These are phyloP conservation scores for Polymixis lichenea DNA, from an alignment of 2,888 invertebrate genomes.

Conservation along the genomic window DNA sequence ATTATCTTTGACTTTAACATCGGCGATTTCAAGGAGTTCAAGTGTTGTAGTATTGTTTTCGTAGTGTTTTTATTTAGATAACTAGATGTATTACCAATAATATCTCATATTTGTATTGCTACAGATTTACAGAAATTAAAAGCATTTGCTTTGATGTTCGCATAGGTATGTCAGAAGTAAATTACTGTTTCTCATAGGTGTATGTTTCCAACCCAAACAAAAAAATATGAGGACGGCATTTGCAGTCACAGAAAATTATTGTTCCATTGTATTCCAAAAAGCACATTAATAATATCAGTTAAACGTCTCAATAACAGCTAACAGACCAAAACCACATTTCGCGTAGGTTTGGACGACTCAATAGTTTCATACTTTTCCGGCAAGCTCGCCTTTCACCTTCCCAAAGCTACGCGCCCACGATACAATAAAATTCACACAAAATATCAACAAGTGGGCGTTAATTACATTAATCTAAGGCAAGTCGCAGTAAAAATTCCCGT, in stretches of 20 bases:
- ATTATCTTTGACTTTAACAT: constrained; percentile 49
- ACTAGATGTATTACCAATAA: not conserved
- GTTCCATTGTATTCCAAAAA: not conserved
- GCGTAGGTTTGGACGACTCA: constrained; percentile 34
- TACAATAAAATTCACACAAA: constrained; percentile 59
- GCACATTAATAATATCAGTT: not conserved
- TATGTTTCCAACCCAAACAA: not conserved
- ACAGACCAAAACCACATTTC: not conserved
- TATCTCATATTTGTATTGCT: not conserved
- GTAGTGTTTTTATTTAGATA: not conserved
- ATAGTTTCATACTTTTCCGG: constrained; percentile 14
- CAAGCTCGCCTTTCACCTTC: constrained; percentile 43
- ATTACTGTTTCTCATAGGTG: not conserved
- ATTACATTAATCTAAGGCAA: constrained; percentile 75
- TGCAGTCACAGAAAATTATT: not conserved
- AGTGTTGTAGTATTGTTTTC: constrained; percentile 6
- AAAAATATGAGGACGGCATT: not conserved
- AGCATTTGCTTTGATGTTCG: not conserved
- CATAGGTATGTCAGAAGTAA: not conserved
- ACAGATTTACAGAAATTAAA: not conserved
- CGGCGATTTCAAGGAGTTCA: constrained; percentile 10
- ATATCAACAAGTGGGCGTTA: constrained; percentile 75
- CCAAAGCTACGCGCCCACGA: constrained; percentile 49
- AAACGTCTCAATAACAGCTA: not conserved
- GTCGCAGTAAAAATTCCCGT: constrained; percentile 76